phyloP scores from a whole-genome alignment of 2,113 vertebrate species.

The Mugil cephalus region DNA sequence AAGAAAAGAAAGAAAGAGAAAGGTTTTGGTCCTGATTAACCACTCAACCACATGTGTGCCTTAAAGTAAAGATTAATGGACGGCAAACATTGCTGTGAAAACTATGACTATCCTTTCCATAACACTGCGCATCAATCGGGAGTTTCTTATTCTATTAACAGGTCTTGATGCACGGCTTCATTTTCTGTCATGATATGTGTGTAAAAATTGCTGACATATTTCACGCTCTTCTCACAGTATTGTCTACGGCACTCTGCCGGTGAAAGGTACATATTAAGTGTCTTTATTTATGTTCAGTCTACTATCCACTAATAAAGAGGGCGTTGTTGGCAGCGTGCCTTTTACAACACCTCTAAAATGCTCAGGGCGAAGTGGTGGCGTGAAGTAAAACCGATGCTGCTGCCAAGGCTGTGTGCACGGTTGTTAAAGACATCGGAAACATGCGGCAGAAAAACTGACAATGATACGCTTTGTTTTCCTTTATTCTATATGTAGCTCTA shows the following conservation, averaged over 20 bases:
- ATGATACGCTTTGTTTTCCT: not conserved
- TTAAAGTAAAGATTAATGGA: constrained; percentile 16
- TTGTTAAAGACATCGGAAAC: not conserved
- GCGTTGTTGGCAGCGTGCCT: constrained; percentile 23
- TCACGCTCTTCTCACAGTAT: too few relatives aligned
- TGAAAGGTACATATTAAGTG: not conserved
- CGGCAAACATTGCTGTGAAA: not conserved
- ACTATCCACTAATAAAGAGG: not conserved
- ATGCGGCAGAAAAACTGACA: not conserved
- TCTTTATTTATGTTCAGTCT: constrained; percentile 22
- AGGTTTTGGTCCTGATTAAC: constrained; percentile 20
- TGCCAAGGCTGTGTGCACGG: not conserved
- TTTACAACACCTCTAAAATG: not conserved
- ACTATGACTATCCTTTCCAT: not conserved
- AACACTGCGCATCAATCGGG: not conserved
- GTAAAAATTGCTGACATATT: too few relatives aligned
- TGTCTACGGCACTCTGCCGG: too few relatives aligned
- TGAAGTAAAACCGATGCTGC: not conserved
- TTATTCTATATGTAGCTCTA: not conserved
- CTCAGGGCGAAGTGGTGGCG: constrained; percentile 2
- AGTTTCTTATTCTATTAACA: not conserved
- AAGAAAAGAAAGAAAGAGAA: not conserved
- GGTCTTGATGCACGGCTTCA: too few relatives aligned
- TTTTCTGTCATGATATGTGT: not conserved
- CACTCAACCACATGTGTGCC: not conserved